These are phyloP conservation scores for Ictalurus punctatus DNA, from an alignment of 2,113 vertebrate genomes.

Conservation along the genomic window DNA sequence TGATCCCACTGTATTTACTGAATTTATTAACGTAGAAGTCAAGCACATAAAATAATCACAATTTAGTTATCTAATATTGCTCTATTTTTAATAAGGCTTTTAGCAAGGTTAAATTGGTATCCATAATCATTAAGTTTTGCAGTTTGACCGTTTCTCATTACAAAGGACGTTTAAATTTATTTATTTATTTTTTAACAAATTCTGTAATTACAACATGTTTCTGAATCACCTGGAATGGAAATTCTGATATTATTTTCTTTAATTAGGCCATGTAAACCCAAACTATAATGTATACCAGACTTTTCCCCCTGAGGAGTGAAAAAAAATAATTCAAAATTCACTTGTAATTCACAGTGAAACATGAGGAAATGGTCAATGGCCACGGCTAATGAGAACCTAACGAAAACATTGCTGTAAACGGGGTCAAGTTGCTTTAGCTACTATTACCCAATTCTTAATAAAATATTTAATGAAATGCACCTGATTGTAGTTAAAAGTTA, in stretches of 20 bases:
- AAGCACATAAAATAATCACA: background rate
- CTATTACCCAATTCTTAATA: background rate
- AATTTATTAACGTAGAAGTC: background rate
- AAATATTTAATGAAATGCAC: background rate
- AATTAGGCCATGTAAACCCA: background rate
- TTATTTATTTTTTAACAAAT: background rate
- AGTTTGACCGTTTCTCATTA: background rate
- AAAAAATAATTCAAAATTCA: background rate
- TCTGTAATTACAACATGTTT: background rate
- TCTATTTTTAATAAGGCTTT: background rate
- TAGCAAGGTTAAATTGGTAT: background rate
- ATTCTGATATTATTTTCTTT: background rate
- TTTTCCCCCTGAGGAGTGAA: background rate
- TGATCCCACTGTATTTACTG: background rate
- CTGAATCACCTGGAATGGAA: background rate
- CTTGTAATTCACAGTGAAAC: background rate
- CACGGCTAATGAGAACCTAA: background rate
- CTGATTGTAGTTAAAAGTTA: background rate
- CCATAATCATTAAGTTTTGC: background rate
- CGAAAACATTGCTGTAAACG: background rate
- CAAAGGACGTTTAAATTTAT: background rate
- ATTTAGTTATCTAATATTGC: background rate
- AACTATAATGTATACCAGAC: background rate
- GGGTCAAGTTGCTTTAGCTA: background rate
- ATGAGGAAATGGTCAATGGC: background rate